A percentile compares a stretch with the other conserved stretches of the same genome.
These are phyloP conservation scores for Hemibagrus wyckioides DNA, from an alignment of 2,113 vertebrate species.

Conservation along the genomic window DNA sequence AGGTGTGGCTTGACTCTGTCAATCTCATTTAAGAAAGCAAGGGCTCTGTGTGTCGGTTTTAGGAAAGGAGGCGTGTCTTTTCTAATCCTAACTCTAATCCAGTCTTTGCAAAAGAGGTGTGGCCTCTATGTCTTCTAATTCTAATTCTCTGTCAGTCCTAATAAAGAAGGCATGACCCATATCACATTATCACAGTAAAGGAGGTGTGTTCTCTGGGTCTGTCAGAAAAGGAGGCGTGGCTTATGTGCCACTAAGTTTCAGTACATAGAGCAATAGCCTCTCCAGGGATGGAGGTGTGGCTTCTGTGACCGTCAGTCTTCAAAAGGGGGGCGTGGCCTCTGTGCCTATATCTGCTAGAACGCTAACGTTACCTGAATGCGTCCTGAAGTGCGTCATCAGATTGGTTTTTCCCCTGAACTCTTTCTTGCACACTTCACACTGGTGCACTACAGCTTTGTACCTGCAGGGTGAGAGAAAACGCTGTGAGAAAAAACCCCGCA, in stretches of 20 bases:
- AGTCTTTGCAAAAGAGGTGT: neutral
- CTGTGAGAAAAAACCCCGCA: neutral
- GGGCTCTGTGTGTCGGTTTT: neutral
- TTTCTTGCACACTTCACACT: constrained; percentile 99
- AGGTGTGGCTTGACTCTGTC: neutral
- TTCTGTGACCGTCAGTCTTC: neutral
- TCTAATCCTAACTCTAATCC: too few relatives aligned
- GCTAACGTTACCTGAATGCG: constrained; percentile 87
- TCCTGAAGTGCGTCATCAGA: constrained; percentile 98
- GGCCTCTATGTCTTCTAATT: too few relatives aligned
- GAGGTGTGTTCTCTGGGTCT: neutral
- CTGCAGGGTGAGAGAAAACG: constrained; percentile 63
- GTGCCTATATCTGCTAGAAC: neutral
- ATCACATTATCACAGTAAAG: neutral
- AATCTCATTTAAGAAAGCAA: neutral
- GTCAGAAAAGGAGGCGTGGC: neutral
- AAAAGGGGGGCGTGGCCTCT: neutral
- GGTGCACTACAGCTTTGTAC: constrained; percentile 96
- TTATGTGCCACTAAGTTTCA: neutral
- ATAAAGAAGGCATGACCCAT: neutral
- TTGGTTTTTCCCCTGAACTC: constrained; percentile 99
- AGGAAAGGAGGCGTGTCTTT: neutral
- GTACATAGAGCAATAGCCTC: neutral
- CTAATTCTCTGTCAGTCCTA: neutral
- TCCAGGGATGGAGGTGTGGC: neutral